These are phyloP conservation scores for Crematogaster levior DNA, from an alignment of 2,888 invertebrate species.

Conservation along the genomic window DNA sequence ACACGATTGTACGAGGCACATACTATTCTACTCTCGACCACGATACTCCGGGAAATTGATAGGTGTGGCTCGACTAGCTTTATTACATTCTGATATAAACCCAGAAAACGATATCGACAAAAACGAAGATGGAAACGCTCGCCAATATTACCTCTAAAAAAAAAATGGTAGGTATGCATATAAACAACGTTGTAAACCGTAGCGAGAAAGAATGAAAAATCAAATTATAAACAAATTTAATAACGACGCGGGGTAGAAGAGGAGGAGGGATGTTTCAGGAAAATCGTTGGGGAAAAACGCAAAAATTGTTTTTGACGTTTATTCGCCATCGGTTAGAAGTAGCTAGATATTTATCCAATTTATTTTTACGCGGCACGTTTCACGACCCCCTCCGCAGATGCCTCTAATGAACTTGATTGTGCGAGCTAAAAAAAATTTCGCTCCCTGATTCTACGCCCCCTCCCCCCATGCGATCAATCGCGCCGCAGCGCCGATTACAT, in stretches of 20 bases:
- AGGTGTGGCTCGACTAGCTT: conserved; percentile 31
- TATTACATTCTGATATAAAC: conserved; percentile 39
- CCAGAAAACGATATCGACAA: conserved; percentile 11
- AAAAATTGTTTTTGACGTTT: conserved; percentile 26
- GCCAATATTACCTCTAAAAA: not conserved
- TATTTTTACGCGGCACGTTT: conserved; percentile 5
- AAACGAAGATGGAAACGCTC: conserved; percentile 7
- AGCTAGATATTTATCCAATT: conserved; percentile 7
- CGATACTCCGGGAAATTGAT: conserved; percentile 38
- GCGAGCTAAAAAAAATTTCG: not conserved
- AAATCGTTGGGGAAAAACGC: not conserved
- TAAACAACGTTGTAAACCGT: not conserved
- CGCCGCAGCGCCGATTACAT: conserved; percentile 45
- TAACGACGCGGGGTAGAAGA: not conserved
- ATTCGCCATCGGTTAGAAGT: conserved; percentile 25
- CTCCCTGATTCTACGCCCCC: not conserved
- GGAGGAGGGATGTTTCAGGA: not conserved
- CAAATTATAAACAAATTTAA: conserved; percentile 24
- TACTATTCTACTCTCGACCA: conserved; percentile 15
- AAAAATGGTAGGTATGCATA: not conserved
- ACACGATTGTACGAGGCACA: conserved; percentile 13
- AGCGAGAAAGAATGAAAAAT: not conserved
- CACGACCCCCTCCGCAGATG: not conserved
- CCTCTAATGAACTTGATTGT: conserved; percentile 33
- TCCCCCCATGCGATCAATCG: conserved; percentile 29